These are phyloP conservation scores for Pristionchus maxplancki DNA, from an alignment of 2,888 invertebrate species.

Conservation along the genomic window DNA sequence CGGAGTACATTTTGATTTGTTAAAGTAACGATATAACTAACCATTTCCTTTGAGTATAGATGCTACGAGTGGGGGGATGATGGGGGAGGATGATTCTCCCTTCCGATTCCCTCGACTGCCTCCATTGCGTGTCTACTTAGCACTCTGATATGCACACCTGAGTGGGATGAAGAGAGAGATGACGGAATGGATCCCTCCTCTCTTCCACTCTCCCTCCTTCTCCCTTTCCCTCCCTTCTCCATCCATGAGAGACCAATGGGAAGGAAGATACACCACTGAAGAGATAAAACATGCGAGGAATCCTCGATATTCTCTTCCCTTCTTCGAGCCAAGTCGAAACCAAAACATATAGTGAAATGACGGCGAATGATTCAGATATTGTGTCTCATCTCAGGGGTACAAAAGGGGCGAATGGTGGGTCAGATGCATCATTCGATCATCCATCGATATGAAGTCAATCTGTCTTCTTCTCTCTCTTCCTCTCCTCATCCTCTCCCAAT, in stretches of 20 bases:
- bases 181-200: not conserved
- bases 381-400: slow-evolving; percentile 16
- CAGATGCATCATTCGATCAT: not conserved
- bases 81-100: not conserved
- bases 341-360: slow-evolving; percentile 15
- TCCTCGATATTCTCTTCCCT: not conserved
- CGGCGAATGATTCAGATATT: not conserved
- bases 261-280: not conserved
- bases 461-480: not conserved
- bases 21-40: not conserved
- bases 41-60: not conserved
- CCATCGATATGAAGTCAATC: slow-evolving; percentile 14
- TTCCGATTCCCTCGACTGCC: not conserved
- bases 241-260: not conserved
- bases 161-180: slow-evolving; percentile 12
- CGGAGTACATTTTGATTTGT: not conserved
- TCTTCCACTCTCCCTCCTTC: not conserved
- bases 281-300: not conserved
- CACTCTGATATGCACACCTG: slow-evolving; percentile 28
- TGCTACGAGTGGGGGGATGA: not conserved
- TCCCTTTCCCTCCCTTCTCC: not conserved
- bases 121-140: slow-evolving; percentile 8
- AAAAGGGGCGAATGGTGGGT: not conserved
- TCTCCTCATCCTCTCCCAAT: not conserved
- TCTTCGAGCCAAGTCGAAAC: not conserved